A percentile compares a stretch with the other conserved stretches of the same genome.
Conservation (phyloP, 2,797 vertebrate species). For the Sebastes itinus region DNA sequence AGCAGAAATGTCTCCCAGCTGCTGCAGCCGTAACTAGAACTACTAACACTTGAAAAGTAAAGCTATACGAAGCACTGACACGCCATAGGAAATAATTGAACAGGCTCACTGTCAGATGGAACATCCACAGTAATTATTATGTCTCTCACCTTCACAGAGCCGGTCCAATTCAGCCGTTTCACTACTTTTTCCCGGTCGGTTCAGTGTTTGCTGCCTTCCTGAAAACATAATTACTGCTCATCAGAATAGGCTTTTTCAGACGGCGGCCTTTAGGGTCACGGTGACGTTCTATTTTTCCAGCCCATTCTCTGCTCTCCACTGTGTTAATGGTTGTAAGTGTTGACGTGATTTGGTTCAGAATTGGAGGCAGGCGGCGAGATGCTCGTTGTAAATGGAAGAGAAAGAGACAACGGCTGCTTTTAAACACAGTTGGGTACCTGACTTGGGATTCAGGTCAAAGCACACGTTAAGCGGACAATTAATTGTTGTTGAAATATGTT, state of each 20-base stretch:
- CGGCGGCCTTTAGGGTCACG: constrained; percentile 54
- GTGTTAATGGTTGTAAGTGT: constrained; percentile 56
- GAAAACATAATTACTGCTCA: constrained; percentile 63
- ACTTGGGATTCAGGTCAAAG: constrained; percentile 55
- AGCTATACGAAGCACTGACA: constrained; percentile 27
- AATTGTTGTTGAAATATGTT: constrained; percentile 54
- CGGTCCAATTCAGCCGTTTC: constrained; percentile 21
- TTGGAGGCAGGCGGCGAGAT: constrained; percentile 2
- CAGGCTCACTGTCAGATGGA: constrained; percentile 33
- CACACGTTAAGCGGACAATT: constrained; percentile 38
- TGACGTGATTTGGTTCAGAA: constrained; percentile 67
- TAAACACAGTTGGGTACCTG: constrained; percentile 52
- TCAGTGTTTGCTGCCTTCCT: constrained; percentile 39
- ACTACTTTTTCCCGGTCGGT: not conserved
- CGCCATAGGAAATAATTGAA: constrained; percentile 45
- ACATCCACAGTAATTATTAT: constrained; percentile 53
- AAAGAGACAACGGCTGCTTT: constrained; percentile 43
- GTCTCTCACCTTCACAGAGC: constrained; percentile 46
- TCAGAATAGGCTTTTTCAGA: constrained; percentile 52
- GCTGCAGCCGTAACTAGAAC: constrained; percentile 4
- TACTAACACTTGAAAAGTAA: constrained; percentile 21
- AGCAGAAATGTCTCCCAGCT: constrained; percentile 41
- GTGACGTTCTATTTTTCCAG: constrained; percentile 33
- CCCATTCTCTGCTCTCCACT: constrained; percentile 22
- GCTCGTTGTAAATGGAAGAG: constrained; percentile 49